Evolutionary conservation across 2,888 invertebrate species (phyloP).

Genomic region (Pasiphila rectangulata): DNA sequence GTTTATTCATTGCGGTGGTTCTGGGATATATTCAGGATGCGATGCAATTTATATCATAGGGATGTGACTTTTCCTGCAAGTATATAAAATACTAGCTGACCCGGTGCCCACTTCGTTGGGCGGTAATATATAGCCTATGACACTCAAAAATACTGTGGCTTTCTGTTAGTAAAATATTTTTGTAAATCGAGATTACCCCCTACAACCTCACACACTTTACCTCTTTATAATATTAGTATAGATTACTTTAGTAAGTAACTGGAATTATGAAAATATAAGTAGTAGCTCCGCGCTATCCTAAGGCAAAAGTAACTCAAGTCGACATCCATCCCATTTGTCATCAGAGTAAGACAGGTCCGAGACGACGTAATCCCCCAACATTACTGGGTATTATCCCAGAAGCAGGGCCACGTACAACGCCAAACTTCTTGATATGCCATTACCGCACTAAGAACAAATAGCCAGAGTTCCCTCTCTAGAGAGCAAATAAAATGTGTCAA

Average conservation of each 20-base stretch:
- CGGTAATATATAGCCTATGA: too few species aligned
- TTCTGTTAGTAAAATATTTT: too few species aligned
- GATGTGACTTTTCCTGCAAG: too few species aligned
- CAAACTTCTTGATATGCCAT: conserved; percentile 46
- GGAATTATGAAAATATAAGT: too few species aligned
- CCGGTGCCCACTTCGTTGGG: too few species aligned
- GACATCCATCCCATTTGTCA: conserved; percentile 59
- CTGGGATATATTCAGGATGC: conserved; percentile 20
- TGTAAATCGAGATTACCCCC: too few species aligned
- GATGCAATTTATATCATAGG: conserved; percentile 15
- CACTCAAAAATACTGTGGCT: too few species aligned
- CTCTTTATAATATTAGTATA: too few species aligned
- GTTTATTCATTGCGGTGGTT: conserved; percentile 27
- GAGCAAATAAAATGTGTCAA: conserved; percentile 42
- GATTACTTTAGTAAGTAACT: too few species aligned
- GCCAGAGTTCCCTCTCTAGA: conserved; percentile 32
- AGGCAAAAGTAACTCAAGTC: conserved; percentile 42
- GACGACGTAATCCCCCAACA: conserved; percentile 56
- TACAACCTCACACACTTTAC: too few species aligned
- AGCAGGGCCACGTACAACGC: conserved; percentile 43
- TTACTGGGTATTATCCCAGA: conserved; percentile 58
- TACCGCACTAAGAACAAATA: conserved; percentile 35
- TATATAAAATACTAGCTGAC: too few species aligned
- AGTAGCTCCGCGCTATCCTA: too few species aligned
- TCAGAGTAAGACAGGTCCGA: conserved; percentile 42